Base-by-base conservation (phyloP, 2,797 vertebrate genomes). In the Bufotes viridis region DNA sequence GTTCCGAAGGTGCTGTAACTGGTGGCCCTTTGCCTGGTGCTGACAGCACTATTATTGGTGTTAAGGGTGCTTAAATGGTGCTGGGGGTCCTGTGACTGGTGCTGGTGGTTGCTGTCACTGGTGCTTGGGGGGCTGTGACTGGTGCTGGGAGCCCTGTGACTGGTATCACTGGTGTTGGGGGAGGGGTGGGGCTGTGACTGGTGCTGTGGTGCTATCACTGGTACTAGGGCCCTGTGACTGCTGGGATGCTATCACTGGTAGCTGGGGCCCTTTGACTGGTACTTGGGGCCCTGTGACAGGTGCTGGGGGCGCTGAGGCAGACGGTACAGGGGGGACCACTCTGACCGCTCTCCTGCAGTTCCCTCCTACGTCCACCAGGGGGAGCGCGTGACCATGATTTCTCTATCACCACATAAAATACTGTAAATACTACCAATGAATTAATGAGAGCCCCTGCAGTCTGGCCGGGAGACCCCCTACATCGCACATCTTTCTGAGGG, bases 401-500 rank as follows among this genome's bases (percentile, higher is more conserved):
- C 34, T 65, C 58, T 8, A 12, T 76, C 49, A 2, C 4, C 11
- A 22, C 65, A 42, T 81, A 63, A 20, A 17, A 22, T 42, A 42
- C 57, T 15, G 78, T 61, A 34, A 53, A 9, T 49, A 22, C 42
- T 75, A 22, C 11, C 51, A 51, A 78, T 55, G 75, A 55, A 78
- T 78, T n/a, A 78, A 53, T 78, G 11, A 0, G 49, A 78, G 75
- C 75, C 75, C 75, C 75, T 78, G 75, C 75, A 78, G 75, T 51
- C 49, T 55, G 75, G 75, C 75, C 75, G 49, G 75, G 75, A 78
- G 75, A 78, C 75, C 75, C 75, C 49, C 75, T 78, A 55, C 42
- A 53, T 4, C 20, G 75, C 81, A 0, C 58, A 69, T 70, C 81
- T 69, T 67, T 51, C 29, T 51, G 8, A n/a, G 75, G 75, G 51